phyloP scores from a whole-genome alignment of 2,888 invertebrate genomes.

The Patella caerulea region DNA sequence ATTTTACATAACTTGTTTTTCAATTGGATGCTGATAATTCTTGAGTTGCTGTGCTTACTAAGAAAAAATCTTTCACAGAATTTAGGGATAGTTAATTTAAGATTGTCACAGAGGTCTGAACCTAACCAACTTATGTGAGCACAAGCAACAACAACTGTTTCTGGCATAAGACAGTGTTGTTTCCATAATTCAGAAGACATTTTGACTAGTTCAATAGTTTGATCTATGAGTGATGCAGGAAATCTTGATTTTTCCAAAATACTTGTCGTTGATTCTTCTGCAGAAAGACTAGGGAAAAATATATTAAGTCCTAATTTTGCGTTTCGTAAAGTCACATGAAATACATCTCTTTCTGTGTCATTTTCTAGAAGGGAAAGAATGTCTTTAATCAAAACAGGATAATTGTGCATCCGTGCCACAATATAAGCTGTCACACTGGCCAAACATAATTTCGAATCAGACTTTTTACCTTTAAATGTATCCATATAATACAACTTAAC shows the following conservation, averaged over 20 bases:
- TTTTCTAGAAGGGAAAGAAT: not conserved
- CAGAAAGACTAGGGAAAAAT: not conserved
- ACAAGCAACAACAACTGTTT: not conserved
- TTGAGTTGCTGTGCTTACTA: too few relatives aligned
- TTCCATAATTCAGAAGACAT: not conserved
- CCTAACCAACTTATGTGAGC: not conserved
- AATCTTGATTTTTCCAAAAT: not conserved
- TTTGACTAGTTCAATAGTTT: not conserved
- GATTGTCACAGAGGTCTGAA: not conserved
- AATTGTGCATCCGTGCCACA: not conserved
- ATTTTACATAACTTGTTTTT: not conserved
- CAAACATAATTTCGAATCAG: not conserved
- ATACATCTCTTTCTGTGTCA: not conserved
- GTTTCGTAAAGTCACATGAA: not conserved
- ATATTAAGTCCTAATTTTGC: not conserved
- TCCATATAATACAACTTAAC: not conserved
- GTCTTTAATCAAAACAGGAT: not conserved
- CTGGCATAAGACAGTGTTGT: not conserved
- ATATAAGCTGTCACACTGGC: not conserved
- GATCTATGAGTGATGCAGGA: not conserved
- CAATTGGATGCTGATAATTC: not conserved
- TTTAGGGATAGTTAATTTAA: not conserved
- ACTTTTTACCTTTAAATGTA: not conserved
- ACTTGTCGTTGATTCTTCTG: not conserved
- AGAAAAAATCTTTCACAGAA: not conserved